phyloP scores from a whole-genome alignment of 2,113 vertebrate genomes.

The Austrofundulus limnaeus region DNA sequence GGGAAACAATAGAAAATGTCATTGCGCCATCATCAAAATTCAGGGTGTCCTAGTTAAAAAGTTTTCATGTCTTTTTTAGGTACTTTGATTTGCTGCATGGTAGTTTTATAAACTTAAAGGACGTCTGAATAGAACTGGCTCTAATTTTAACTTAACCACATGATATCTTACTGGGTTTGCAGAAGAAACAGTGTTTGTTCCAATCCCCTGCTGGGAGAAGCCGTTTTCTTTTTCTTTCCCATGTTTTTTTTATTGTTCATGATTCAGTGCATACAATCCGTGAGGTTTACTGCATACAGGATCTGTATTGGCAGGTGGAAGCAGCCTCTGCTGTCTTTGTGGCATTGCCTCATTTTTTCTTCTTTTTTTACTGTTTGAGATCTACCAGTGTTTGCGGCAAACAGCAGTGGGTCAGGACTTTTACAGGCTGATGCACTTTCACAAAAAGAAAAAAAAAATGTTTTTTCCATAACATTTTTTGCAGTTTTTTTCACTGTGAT shows the following conservation, averaged over 20 bases:
- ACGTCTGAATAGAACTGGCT: not conserved
- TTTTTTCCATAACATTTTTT: no score
- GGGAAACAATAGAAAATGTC: not conserved
- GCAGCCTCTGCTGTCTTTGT: slow-evolving; percentile 39
- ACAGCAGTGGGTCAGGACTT: slow-evolving; percentile 37
- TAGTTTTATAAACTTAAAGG: not conserved
- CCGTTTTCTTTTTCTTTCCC: no score
- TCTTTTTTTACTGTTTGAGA: slow-evolving; percentile 31
- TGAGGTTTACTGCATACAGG: slow-evolving; percentile 51
- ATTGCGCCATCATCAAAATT: no score
- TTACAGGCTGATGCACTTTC: slow-evolving; percentile 40
- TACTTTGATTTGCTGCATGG: not conserved
- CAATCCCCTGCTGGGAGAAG: no score
- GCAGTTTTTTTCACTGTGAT: no score
- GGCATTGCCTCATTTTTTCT: slow-evolving; percentile 37
- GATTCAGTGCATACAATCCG: slow-evolving; percentile 10
- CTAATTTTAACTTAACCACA: not conserved
- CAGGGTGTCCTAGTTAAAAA: not conserved
- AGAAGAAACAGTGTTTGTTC: no score
- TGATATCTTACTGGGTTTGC: not conserved
- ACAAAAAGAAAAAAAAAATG: no score
- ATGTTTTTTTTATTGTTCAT: no score
- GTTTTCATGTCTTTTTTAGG: not conserved
- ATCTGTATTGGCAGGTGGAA: slow-evolving; percentile 45
- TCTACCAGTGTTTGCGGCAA: slow-evolving; percentile 44